Evolutionary conservation across 2,113 vertebrate genomes (phyloP).

Genomic region (Petrocephalus microphthalmus): DNA sequence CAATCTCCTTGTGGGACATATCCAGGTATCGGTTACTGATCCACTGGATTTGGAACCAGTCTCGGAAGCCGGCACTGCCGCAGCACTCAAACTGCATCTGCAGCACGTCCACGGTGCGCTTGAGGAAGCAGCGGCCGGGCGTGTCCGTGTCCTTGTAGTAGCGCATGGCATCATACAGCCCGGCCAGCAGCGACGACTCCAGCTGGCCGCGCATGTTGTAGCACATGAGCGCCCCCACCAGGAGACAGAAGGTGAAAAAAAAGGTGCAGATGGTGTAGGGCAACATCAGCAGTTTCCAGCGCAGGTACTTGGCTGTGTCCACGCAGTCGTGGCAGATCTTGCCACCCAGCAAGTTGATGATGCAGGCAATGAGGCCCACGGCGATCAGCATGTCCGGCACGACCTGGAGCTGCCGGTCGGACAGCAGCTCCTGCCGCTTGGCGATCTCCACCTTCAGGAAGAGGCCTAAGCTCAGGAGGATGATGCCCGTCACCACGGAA

Average conservation of each 20-base stretch:
- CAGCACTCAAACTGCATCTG: conserved; percentile 79
- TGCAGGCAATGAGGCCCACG: conserved; percentile 73
- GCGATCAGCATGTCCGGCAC: conserved; percentile 76
- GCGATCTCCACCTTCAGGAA: conserved; percentile 77
- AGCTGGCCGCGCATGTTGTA: conserved; percentile 72
- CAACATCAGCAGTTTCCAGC: conserved; percentile 78
- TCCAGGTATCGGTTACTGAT: conserved; percentile 77
- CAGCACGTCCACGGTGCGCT: conserved; percentile 71
- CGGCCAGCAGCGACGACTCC: conserved; percentile 69
- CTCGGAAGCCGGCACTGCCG: conserved; percentile 73
- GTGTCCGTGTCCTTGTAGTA: conserved; percentile 81
- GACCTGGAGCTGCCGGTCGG: conserved; percentile 64
- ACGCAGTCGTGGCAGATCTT: conserved; percentile 84
- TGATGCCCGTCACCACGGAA: conserved; percentile 68
- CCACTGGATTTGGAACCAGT: conserved; percentile 88
- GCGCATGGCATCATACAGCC: conserved; percentile 68
- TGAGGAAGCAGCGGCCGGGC: conserved; percentile 78
- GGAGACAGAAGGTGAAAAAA: conserved; percentile 77
- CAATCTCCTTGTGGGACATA: conserved; percentile 70
- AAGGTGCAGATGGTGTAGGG: conserved; percentile 78
- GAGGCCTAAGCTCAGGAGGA: conserved; percentile 74
- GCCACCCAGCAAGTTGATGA: conserved; percentile 77
- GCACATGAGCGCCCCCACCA: conserved; percentile 76
- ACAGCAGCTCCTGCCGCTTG: conserved; percentile 72
- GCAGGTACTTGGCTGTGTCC: conserved; percentile 69